Evolutionary conservation across 1,140 invertebrate species (phyloP), one percentile per base, ranked within the genome.

Genomic region (Ips typographus): DNA sequence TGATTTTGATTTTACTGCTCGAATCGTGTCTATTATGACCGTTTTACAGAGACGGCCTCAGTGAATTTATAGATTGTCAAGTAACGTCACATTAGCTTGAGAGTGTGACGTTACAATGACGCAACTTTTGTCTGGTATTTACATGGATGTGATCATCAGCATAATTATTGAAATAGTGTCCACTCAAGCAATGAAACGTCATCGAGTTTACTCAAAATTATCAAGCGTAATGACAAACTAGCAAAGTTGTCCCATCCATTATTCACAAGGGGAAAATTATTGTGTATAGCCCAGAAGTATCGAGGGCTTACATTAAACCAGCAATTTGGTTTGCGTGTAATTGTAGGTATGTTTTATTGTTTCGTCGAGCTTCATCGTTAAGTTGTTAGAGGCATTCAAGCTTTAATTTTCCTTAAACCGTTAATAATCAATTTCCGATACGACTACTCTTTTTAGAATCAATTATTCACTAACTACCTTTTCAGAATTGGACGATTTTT

Each of bases 401-500:
- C 51, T 2, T 40, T 65, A 65, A 65, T 65, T 44, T n/a, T 62
- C 36, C 40, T 49, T 49, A 49, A 49, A 38, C 44, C 44, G 36
- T 64, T 65, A 56, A 56, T 56, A 65, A 65, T 43, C 52, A 65
- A 65, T 56, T 65, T 56, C 38, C 39, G 36, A 57, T 65, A 8
- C 40, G 43, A 56, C 3, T 4, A 2, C 22, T 36, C 4, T 36
- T 36, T 1, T 56, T 42, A 36, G 4, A 47, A 57, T 65, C 40
- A 65, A 56, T 43, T 56, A 56, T 43, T 41, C 41, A 56, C 4
- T 5, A 65, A 43, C 7, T 49, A 49, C 22, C 47, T 22, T 1
- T 49, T 22, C 7, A 22, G 7, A 49, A 49, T 49, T 49, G 47
- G 47, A 49, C 7, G 7, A 49, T 49, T 22, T 49, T 49, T 49